Base-by-base conservation (phyloP, 2,113 vertebrate genomes). In the Platichthys stellatus region DNA sequence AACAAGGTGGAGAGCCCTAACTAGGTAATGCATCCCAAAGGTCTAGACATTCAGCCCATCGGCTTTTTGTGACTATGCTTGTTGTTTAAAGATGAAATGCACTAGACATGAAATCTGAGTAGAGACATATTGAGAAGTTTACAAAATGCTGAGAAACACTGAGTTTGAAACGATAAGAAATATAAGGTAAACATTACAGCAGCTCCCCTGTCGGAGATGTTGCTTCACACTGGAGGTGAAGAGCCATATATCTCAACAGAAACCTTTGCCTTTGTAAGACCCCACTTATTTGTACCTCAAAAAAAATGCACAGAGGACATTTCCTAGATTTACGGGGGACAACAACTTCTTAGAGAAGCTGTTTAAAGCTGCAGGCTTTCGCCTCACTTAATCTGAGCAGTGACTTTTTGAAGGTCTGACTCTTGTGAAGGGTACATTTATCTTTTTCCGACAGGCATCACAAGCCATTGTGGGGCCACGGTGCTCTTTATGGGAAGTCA, bases 391-490 rank as follows among this genome's bases (percentile, higher is more conserved):
- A 90, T 89, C 81, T 79, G 71, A 84, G 60, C 78, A 71, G 18
- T 87, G 87, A 81, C 87, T 89, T 87, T 87, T 86, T 85, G 77
- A 88, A 86, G 82, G 88, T 81, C 76, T 81, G 74, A 82, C 81
- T 75, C 69, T 43, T 81, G 58, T 81, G 78, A 85, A 83, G 66
- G 76, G 75, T 71, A 24, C 72, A 80, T 89, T 87, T 83, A 87
- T 92, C 87, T 79, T 81, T 73, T 13, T 54, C 6, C 31, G 12
- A 54, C 77, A 67, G 63, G 63, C 49, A 28, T 57, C 56, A n/a
- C 57, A 57, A 0, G 6, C 31, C 58, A 31, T 28, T 69, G 40
- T 76, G 40, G 58, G 28, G n/a, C 60, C 26, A 58, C 21, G 18
- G 24, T 66, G 38, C 63, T 67, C 23, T 62, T 9, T n/a, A 72